Base-by-base conservation (phyloP, 2,888 invertebrate species). In the Acleris literana region DNA sequence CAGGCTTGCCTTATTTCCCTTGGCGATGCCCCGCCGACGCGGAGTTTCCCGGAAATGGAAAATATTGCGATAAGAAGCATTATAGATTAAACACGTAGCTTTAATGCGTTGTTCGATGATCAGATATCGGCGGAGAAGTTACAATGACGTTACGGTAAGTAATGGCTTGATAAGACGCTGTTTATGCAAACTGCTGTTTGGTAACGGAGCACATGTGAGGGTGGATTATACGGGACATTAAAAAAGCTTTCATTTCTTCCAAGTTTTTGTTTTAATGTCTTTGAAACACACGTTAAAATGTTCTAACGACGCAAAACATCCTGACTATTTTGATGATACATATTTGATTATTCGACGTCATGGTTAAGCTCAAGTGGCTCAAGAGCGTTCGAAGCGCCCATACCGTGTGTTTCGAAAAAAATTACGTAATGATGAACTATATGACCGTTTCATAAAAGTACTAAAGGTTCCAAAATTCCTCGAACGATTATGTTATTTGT, bases 41-140 rank as follows among this genome's bases (percentile, higher is more conserved):
- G 84, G 84, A 79, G 84, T 83, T 85, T 80, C 85, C 84, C 81
- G 92, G 90, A 92, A 93, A 92, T 92, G 92, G 92, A 89, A 92
- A 93, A 93, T 92, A 93, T 93, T 87, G 92, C 90, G 92, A 93
- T 93, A 93, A 93, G 92, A 85, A 83, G 84, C 92, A 92, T 93
- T 93, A 92, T 88, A 91, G 90, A 92, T 92, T 92, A 92, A 90
- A 91, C 87, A 85, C 83, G 86, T 85, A 80, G 81, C 82, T 84
- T 85, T 89, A 90, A 90, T 88, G 85, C 75, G 79, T 81, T 84
- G 75, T 76, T 71, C 78, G 78, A 84, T 82, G 89, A 90, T 90
- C 88, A 83, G 85, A 76, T 80, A 78, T 84, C 84, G 82, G 79
- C 75, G 71, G 64, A 78, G 70, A 85, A 85, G 81, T 87, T 85